Conservation (phyloP, 2,797 vertebrate genomes). For the Gastrophryne carolinensis region DNA sequence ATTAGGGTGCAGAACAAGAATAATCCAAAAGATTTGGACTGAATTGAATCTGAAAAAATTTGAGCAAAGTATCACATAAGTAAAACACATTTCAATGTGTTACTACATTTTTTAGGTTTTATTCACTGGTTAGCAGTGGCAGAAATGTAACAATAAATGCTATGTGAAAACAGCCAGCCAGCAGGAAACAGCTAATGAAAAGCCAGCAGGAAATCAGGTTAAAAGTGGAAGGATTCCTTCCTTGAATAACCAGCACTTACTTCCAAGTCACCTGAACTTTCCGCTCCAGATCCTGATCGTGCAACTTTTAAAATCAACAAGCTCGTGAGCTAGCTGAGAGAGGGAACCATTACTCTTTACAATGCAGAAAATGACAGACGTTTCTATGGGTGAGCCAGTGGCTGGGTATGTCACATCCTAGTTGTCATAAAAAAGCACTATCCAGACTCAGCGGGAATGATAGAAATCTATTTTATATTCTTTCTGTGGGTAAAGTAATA, state of each 20-base stretch:
- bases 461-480: no score
- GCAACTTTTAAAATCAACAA: neutral
- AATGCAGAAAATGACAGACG: neutral
- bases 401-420: neutral
- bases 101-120: no score
- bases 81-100: no score
- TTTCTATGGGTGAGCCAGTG: no score
- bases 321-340: neutral
- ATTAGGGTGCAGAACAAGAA: no score
- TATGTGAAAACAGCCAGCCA: conserved; percentile 6
- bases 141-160: neutral
- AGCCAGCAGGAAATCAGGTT: conserved; percentile 11
- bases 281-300: neutral
- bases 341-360: neutral
- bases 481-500: no score
- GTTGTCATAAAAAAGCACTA: neutral
- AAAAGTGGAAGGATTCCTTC: neutral
- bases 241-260: neutral
- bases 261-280: conserved; percentile 24
- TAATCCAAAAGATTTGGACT: no score
- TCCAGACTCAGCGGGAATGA: no score
- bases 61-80: no score
- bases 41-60: no score
- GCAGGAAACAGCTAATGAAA: conserved; percentile 12
- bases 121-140: no score